Base-by-base conservation (phyloP, 1,140 invertebrate species). In the Plectus sambesii region DNA sequence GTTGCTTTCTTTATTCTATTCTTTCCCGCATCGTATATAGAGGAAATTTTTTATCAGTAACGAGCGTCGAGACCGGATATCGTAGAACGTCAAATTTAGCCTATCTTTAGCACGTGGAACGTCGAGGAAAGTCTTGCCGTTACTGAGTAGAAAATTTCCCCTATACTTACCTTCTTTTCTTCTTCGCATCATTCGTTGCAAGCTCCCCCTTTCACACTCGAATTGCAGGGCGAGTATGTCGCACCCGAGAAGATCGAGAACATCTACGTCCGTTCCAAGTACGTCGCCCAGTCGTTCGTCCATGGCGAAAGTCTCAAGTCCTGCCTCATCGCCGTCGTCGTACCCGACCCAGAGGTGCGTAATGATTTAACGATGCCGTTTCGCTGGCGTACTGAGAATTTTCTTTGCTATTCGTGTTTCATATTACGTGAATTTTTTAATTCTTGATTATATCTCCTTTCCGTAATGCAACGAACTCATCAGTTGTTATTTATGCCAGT, bases 271-370 rank as follows among this genome's bases (percentile, higher is more conserved):
- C 61, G 70, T 20, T 69, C 65, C 8, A 58, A 70, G 8, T 62
- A 72, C 8, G 65, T 78, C 5, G 63, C 70, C 27, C 70, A 72
- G 40, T 60, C 73, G 23, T 77, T 73, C 58, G 66, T 78, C 17
- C 69, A 78, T 61, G 76, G 76, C 33, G 69, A 74, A 47, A 73
- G 71, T 44, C 61, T 74, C 25, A 74, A 89, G 82, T 88, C 88
- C 22, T 89, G 84, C 73, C 81, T 96, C 47, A 82, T 98, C 42
- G 90, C 82, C 26, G 79, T 97, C 47, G 82, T 94, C 45, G 85
- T 97, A 45, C 92, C 92, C 38, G 87, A 96, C 67, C 83, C 87
- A 23, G 88, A 93, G 59, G 82, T 86, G 19, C n/a, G 74, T 94
- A 8, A 87, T n/a, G n/a, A n/a, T n/a, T n/a, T n/a, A n/a, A n/a